Conservation (phyloP, 2,113 vertebrate species). For the Coreoperca whiteheadi region DNA sequence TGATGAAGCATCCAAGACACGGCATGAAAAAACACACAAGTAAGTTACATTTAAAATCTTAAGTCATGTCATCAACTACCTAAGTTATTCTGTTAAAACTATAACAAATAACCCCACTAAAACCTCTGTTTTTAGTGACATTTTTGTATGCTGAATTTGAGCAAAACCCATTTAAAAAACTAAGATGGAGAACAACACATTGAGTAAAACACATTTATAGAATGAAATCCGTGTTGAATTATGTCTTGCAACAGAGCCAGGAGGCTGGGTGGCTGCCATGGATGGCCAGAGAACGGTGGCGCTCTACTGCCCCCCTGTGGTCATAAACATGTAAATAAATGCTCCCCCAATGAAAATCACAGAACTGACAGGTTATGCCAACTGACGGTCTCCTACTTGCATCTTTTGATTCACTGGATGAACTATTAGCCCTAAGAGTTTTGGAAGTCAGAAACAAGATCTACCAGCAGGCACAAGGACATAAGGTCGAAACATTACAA, state of each 20-base stretch:
- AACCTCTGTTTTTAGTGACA: background rate
- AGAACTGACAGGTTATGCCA: conserved; percentile 4
- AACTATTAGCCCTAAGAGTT: conserved; percentile 67
- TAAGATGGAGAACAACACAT: conserved; percentile 25
- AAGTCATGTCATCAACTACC: conserved; percentile 6
- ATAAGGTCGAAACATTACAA: conserved; percentile 67
- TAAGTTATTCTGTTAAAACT: conserved; percentile 18
- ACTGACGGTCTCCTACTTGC: conserved; percentile 15
- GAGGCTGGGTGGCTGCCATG: background rate
- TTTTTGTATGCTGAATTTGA: conserved; percentile 32
- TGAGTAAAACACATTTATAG: conserved; percentile 43
- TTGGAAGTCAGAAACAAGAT: conserved; percentile 71
- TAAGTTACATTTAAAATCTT: conserved; percentile 36
- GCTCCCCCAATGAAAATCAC: background rate
- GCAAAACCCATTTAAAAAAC: conserved; percentile 7
- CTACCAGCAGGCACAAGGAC: conserved; percentile 74
- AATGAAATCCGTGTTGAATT: conserved; percentile 42
- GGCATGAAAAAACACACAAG: conserved; percentile 20
- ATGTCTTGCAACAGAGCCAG: conserved; percentile 8
- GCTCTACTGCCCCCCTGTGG: conserved; percentile 81
- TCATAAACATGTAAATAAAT: conserved; percentile 18
- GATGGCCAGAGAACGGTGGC: conserved; percentile 37
- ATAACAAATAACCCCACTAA: conserved; percentile 14
- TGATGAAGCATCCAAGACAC: conserved; percentile 13
- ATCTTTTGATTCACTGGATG: conserved; percentile 44